phyloP scores from a whole-genome alignment of 53 echinoderm and acorn worm species.

The Echinometra lucunter region DNA sequence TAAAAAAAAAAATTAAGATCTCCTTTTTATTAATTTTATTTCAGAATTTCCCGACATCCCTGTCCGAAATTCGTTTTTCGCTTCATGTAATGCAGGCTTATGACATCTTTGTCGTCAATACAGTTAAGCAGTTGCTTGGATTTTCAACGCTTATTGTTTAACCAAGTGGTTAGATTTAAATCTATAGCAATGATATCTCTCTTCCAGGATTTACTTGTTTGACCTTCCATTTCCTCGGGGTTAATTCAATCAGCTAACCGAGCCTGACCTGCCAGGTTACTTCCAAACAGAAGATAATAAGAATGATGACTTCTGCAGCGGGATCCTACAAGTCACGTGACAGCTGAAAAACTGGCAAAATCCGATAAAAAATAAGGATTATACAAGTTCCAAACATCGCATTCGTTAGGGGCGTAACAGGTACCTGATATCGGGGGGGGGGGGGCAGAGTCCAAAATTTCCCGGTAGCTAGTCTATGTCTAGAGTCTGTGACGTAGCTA shows the following conservation, averaged over 20 bases:
- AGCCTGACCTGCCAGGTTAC: neutral
- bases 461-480: no score
- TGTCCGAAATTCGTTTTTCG: no score
- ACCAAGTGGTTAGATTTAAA: neutral
- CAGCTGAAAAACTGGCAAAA: neutral
- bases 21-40: no score
- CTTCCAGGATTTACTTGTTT: neutral
- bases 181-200: neutral
- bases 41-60: no score
- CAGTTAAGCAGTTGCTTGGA: neutral
- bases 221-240: neutral
- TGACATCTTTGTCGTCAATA: neutral
- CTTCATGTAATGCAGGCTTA: neutral
- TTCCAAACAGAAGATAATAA: neutral
- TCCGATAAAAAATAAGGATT: neutral
- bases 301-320: slow-evolving; percentile 9
- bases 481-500: no score
- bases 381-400: neutral
- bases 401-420: neutral
- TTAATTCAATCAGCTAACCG: neutral
- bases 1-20: neutral
- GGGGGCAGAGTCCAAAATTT: no score
- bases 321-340: neutral
- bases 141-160: neutral
- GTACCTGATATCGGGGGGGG: no score